Base-by-base conservation (phyloP, 2,888 invertebrate species). In the Cyclophora albipunctata region DNA sequence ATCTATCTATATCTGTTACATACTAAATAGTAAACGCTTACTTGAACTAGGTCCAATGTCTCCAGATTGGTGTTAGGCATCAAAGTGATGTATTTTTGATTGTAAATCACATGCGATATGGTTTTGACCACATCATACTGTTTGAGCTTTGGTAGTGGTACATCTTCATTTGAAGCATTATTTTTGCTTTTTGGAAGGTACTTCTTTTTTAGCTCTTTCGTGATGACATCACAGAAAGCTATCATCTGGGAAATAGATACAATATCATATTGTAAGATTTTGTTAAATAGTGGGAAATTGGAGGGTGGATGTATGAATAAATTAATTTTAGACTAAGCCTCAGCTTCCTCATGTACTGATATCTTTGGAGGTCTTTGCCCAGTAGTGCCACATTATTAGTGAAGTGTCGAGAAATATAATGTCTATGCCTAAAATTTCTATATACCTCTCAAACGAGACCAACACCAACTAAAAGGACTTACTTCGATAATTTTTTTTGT, bases 1-100 rank as follows among this genome's bases (percentile, higher is more conserved):
- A 20, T 20, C 20, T 20, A 20, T 20, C 1, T 20, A 1, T 20
- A 20, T 20, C 20, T 20, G 20, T 20, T 20, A 20, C 20, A n/a
- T n/a, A n/a, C n/a, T n/a, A n/a, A n/a, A n/a, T n/a, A n/a, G n/a
- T 20, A 20, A 20, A 20, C 2, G 51, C 48, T 51, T 60, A 80
- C 84, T 69, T 74, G 72, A 3, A 64, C 50, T 52, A 81, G 67
- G 54, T 80, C 66, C 34, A 83, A 58, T 2, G 74, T 74, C 4
- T 71, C 70, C 45, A 76, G 49, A 51, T 69, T 74, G 4, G 73
- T 69, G 2, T 65, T 53, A 5, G 57, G 34, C 5, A 67, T 59
- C 3, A 71, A 49, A 2, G 60, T 60, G 56, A 82, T 67, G 44
- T 60, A 66, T 34, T 59, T 58, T 42, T 69, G 61, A 6, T 59